A percentile compares a stretch with the other conserved stretches of the same genome.
Conservation (phyloP, 2,888 invertebrate genomes). For the Tinea pellionella region DNA sequence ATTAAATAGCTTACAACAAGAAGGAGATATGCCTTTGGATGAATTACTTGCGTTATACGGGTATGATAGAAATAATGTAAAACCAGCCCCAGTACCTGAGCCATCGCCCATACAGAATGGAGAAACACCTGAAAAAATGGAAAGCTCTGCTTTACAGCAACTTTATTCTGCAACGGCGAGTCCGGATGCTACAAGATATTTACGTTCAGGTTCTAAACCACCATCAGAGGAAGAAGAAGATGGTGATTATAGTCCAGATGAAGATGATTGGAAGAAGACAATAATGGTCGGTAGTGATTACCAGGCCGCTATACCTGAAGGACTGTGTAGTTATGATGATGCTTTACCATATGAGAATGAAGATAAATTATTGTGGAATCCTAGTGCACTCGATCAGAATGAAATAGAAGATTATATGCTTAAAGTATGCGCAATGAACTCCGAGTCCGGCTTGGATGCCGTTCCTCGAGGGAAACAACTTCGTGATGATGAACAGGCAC, state of each 20-base stretch:
- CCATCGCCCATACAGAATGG: slow-evolving; percentile 34
- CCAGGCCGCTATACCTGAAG: slow-evolving; percentile 94
- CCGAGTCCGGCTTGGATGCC: slow-evolving; percentile 52
- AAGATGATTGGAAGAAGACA: slow-evolving; percentile 92
- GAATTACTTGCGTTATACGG: slow-evolving; percentile 92
- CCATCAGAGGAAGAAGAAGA: slow-evolving; percentile 87
- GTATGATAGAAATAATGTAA: slow-evolving; percentile 68
- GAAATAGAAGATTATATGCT: slow-evolving; percentile 85
- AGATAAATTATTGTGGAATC: slow-evolving; percentile 95
- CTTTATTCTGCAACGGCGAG: slow-evolving; percentile 49
- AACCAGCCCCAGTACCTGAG: slow-evolving; percentile 37
- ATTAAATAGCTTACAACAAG: slow-evolving; percentile 88
- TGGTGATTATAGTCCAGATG: slow-evolving; percentile 84
- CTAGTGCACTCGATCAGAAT: slow-evolving; percentile 76
- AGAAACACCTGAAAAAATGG: slow-evolving; percentile 49
- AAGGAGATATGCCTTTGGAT: slow-evolving; percentile 96
- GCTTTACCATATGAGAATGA: slow-evolving; percentile 95
- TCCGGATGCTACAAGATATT: slow-evolving; percentile 54
- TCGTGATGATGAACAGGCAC: slow-evolving; percentile 89
- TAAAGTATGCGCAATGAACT: slow-evolving; percentile 66
- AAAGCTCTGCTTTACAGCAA: slow-evolving; percentile 61
- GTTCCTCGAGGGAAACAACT: slow-evolving; percentile 81
- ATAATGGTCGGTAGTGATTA: slow-evolving; percentile 96
- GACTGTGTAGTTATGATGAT: slow-evolving; percentile 91
- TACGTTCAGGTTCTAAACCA: slow-evolving; percentile 75